Evolutionary conservation across 2,113 vertebrate species (phyloP).

Genomic region (Pitta sordida): DNA sequence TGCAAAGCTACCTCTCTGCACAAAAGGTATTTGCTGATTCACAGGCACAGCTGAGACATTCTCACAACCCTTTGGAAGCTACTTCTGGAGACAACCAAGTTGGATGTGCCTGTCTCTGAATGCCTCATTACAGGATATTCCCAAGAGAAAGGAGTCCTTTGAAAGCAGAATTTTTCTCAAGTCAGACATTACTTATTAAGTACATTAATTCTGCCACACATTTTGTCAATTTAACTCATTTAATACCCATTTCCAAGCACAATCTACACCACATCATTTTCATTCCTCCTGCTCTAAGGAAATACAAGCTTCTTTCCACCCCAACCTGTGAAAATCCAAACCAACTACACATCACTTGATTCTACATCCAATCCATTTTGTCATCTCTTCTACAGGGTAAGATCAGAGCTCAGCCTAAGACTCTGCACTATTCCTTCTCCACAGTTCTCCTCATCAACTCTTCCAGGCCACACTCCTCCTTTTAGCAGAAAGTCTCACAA

Average conservation of each 20-base stretch:
- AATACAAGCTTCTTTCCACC: neutral
- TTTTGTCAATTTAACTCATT: neutral
- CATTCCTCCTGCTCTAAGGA: neutral
- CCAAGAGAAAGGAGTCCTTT: neutral
- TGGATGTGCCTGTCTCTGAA: neutral
- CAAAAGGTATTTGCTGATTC: neutral
- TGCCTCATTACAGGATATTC: neutral
- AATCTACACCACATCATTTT: neutral
- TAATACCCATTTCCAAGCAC: neutral
- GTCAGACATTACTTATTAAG: neutral
- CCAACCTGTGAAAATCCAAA: neutral
- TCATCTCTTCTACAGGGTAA: neutral
- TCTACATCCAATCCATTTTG: neutral
- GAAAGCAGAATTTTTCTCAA: neutral
- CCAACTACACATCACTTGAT: neutral
- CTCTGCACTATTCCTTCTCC: neutral
- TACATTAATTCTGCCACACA: neutral
- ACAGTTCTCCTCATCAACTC: neutral
- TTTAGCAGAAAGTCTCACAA: neutral
- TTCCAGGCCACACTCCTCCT: neutral
- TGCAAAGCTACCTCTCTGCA: neutral
- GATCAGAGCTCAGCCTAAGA: fast-evolving
- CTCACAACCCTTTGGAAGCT: neutral
- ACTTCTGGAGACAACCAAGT: neutral
- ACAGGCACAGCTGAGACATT: neutral